phyloP scores from a whole-genome alignment of 1,140 invertebrate genomes.

The Meloidogyne exigua region DNA sequence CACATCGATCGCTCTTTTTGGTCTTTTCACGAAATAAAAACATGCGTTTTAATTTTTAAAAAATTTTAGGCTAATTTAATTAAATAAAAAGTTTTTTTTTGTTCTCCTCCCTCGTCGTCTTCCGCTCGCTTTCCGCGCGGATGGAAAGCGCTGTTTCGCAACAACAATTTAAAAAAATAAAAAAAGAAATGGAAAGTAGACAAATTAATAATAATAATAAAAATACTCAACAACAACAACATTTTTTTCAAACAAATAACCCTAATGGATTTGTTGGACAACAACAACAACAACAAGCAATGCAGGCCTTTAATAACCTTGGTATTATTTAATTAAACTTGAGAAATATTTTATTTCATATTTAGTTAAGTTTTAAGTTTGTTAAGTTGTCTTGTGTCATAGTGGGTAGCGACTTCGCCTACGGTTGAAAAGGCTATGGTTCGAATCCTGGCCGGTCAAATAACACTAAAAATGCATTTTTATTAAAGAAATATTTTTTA shows the following conservation, averaged over 20 bases:
- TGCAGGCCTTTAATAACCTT: neutral
- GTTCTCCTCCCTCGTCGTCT: too few relatives aligned
- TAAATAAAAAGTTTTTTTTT: neutral
- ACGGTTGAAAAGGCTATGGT: neutral
- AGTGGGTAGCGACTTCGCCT: neutral
- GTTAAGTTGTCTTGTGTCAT: neutral
- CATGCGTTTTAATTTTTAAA: neutral
- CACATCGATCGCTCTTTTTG: neutral
- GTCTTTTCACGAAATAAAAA: neutral
- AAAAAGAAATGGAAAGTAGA: neutral
- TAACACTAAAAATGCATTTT: too few relatives aligned
- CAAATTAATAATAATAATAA: neutral
- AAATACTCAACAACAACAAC: neutral
- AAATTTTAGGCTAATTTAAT: too few relatives aligned
- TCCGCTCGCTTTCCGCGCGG: slow-evolving; percentile 2
- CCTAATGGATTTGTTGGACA: neutral
- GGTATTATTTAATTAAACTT: neutral
- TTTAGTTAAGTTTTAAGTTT: neutral
- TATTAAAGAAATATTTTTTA: too few relatives aligned
- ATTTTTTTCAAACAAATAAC: neutral
- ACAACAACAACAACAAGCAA: neutral
- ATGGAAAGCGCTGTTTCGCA: neutral
- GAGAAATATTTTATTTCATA: neutral
- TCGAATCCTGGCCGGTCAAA: too few relatives aligned
- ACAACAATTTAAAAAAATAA: neutral